These are phyloP conservation scores for Coturnix japonica DNA, from an alignment of 2,113 vertebrate genomes.

Conservation along the genomic window DNA sequence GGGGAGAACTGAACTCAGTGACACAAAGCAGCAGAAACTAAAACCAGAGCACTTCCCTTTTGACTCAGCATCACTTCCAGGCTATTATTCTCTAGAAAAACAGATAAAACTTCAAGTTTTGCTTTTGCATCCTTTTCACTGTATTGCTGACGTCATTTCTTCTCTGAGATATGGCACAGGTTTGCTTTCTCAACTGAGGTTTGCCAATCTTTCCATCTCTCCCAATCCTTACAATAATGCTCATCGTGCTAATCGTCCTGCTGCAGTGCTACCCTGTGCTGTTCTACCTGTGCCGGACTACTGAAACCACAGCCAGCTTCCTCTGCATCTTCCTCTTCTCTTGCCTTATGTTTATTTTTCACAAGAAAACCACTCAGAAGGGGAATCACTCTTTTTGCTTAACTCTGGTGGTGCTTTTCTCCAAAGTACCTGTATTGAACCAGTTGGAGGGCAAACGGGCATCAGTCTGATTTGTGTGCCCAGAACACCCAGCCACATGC, in stretches of 20 bases:
- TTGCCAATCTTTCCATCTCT: background rate
- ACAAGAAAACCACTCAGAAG: background rate
- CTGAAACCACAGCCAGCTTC: background rate
- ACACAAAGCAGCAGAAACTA: background rate
- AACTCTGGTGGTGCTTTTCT: background rate
- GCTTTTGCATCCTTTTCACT: background rate
- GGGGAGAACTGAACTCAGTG: background rate
- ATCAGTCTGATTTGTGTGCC: background rate
- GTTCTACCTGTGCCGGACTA: background rate
- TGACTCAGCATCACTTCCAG: background rate
- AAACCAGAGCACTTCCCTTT: background rate
- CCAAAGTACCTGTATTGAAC: background rate
- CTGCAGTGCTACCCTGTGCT: background rate
- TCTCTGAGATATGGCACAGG: accelerated
- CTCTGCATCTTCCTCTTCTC: background rate
- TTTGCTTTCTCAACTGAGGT: background rate
- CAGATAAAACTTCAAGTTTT: background rate
- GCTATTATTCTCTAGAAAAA: background rate
- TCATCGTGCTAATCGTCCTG: background rate
- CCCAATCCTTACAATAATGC: background rate
- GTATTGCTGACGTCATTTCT: background rate
- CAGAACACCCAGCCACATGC: background rate
- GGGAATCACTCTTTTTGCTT: background rate
- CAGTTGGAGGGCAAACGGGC: background rate
- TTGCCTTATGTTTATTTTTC: background rate